Percentiles rank a stretch among this genome's conserved stretches.
These are phyloP conservation scores for Lagocephalus sceleratus DNA, from an alignment of 2,797 vertebrate species.

Conservation along the genomic window DNA sequence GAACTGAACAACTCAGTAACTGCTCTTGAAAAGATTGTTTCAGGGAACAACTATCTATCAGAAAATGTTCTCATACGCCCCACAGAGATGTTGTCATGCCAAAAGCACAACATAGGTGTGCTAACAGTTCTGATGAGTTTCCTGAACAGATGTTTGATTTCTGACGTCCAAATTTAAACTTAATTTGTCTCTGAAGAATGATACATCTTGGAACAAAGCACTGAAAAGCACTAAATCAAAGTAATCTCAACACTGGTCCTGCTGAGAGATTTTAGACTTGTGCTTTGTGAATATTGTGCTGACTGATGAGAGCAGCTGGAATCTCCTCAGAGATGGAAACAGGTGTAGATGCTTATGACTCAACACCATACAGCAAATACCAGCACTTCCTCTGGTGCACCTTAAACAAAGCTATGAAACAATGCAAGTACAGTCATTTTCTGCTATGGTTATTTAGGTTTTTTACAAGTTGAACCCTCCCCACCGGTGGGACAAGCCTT, in stretches of 20 bases:
- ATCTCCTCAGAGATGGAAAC: constrained; percentile 53
- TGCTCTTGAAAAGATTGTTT: too few species aligned
- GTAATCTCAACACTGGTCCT: not conserved
- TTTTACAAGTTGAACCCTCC: constrained; percentile 22
- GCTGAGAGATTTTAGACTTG: constrained; percentile 35
- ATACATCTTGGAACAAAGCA: too few species aligned
- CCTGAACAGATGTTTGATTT: constrained; percentile 46
- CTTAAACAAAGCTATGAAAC: constrained; percentile 49
- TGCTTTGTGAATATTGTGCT: constrained; percentile 39
- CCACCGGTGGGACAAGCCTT: constrained; percentile 6
- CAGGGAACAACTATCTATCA: too few species aligned
- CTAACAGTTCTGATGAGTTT: constrained; percentile 26
- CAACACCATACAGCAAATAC: constrained; percentile 41
- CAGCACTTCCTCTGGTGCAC: constrained; percentile 58
- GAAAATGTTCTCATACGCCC: too few species aligned
- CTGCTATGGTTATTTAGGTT: constrained; percentile 66
- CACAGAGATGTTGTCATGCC: constrained; percentile 2
- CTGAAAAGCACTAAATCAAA: too few species aligned
- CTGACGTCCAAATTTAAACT: constrained; percentile 1
- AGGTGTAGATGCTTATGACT: constrained; percentile 61
- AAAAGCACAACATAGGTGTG: constrained; percentile 27
- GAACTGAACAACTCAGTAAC: too few species aligned
- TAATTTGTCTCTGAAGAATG: too few species aligned
- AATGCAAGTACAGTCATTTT: constrained; percentile 46
- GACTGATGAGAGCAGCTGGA: constrained; percentile 59